Base-by-base conservation (phyloP, 1,140 invertebrate genomes). In the Lutraria rhynchaena region DNA sequence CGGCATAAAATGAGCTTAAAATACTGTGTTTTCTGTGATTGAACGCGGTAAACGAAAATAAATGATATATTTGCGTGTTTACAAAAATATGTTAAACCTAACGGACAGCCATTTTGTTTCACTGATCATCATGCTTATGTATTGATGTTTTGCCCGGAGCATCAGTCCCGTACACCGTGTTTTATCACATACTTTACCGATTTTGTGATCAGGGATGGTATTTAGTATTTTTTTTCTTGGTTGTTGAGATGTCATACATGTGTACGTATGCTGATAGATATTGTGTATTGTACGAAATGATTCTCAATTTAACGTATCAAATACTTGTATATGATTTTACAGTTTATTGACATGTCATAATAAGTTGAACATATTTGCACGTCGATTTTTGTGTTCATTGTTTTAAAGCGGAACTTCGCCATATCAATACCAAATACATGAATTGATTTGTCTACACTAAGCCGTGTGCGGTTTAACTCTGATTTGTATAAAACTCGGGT, bases 101-200 rank as follows among this genome's bases (percentile, higher is more conserved):
- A 46, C 60, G 69, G 76, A 31, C 82, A 70, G 82, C 82, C 82
- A 83, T 85, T 73, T 83, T 81, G 71, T 57, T 82, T 78, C 58
- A 53, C 46, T 46, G 44, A 51, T 82, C 53, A 73, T 77, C 41
- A 65, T 58, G 37, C 37, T 71, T 76, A 37, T 58, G 83, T 76
- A 37, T 81, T 67, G 63, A 35, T 44, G 55, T 61, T 73, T 61
- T 31, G 78, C 57, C 55, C 29, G 53, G n/a, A 63, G 73, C 73
- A 75, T 27, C 73, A 55, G 46, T 41, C 49, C 55, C 70, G 49
- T 70, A 49, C 15, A 61, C 51, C 37, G 77, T 83, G 44, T 75
- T 75, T 70, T 70, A 75, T 82, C 60, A 67, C 27, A n/a, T 49
- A 29, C 41, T 35, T 55, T 74, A 69, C 63, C 33, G 63, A 67